Percentiles rank a stretch among this genome's conserved stretches.
phyloP scores from a whole-genome alignment of 1,140 invertebrate genomes.

The Prorops nasuta region DNA sequence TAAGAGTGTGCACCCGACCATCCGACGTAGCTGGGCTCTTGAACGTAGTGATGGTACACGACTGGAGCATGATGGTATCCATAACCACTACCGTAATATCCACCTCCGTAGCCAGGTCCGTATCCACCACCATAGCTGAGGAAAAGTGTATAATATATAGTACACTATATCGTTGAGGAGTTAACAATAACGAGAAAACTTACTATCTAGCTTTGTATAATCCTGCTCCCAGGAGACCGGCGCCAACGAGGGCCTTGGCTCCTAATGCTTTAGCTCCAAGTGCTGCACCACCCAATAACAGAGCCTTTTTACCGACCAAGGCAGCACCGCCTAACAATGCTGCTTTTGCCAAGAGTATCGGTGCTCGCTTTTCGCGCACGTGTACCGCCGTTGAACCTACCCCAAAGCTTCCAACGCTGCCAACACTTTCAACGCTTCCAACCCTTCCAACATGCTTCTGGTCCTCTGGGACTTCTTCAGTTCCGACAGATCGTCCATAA shows the following conservation, averaged over 20 bases:
- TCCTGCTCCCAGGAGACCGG: conserved; percentile 16
- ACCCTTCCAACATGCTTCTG: too few relatives aligned
- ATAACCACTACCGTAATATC: neutral
- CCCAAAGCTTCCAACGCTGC: neutral
- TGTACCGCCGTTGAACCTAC: neutral
- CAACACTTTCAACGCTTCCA: neutral
- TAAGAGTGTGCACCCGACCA: neutral
- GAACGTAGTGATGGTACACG: conserved; percentile 2
- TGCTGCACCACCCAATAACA: conserved; percentile 12
- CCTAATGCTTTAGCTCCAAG: conserved; percentile 13
- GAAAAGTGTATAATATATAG: neutral
- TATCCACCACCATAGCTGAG: conserved; percentile 12
- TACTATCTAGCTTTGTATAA: conserved; percentile 27
- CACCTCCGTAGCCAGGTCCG: neutral
- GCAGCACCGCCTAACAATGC: conserved; percentile 11
- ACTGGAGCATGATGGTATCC: neutral
- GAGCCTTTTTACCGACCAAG: conserved; percentile 3
- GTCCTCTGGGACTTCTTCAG: too few relatives aligned
- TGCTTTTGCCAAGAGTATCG: neutral
- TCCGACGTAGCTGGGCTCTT: neutral
- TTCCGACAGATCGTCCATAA: too few relatives aligned
- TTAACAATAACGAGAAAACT: conserved; percentile 5
- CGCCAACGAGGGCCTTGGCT: conserved; percentile 14
- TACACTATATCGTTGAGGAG: neutral
- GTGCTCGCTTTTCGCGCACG: neutral